These are phyloP conservation scores for Schlechtendalia chinensis DNA, from an alignment of 1,140 invertebrate species.

Conservation along the genomic window DNA sequence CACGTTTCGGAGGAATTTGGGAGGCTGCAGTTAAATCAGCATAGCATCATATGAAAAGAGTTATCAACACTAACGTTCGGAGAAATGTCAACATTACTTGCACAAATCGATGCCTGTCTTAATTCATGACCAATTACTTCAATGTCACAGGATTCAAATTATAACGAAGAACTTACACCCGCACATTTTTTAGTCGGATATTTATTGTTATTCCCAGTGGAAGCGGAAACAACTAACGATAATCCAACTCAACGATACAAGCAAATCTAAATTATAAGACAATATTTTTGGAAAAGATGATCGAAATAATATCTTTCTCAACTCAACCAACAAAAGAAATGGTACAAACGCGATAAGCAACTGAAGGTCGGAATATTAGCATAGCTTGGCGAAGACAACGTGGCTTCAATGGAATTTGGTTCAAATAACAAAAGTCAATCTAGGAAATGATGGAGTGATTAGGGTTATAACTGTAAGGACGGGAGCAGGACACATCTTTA, in stretches of 20 bases:
- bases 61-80: constrained; percentile 51
- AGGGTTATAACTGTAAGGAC: no score
- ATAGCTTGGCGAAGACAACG: constrained; percentile 54
- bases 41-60: constrained; percentile 53
- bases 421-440: constrained; percentile 55
- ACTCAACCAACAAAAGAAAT: constrained; percentile 54
- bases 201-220: no score
- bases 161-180: constrained; percentile 51
- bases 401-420: constrained; percentile 56
- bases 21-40: neutral
- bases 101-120: constrained; percentile 51
- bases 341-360: constrained; percentile 23
- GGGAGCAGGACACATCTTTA: no score
- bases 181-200: no score
- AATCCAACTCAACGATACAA: no score
- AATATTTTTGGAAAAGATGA: no score
- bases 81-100: constrained; percentile 51
- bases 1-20: no score
- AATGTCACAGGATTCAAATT: constrained; percentile 50
- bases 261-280: no score
- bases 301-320: no score
- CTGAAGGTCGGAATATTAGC: constrained; percentile 53
- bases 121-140: constrained; percentile 52
- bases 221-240: no score
- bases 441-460: constrained; percentile 55